Evolutionary conservation across 2,797 vertebrate species (phyloP), one percentile per base, ranked within the genome.

Genomic region (Varecia variegata): DNA sequence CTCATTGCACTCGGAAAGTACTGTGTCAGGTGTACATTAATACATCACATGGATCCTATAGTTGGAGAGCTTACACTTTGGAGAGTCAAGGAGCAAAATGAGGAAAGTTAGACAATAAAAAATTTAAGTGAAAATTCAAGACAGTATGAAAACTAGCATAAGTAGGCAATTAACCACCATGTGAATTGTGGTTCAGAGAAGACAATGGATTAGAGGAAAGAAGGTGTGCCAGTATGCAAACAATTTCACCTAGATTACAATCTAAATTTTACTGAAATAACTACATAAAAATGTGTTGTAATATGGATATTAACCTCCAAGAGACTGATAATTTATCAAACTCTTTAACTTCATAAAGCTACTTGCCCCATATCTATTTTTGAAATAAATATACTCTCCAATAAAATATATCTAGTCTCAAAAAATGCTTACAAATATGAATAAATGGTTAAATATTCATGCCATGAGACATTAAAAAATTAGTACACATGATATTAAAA

Each of bases 371-470:
- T 0, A 45, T 77, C 35, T 84, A 58, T 50, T 83, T 92, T 60
- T 82, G 56, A 81, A 93, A 90, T 91, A 84, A 74, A 90, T 88
- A 35, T 21, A n/a, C 12, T 92, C 58, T 81, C 20, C 32, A 95
- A 56, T 71, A 73, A 38, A 60, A 83, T 45, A 38, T 32, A 82
- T 73, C 68, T 76, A 65, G 20, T 82, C 18, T 93, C 21, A 58
- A 82, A 89, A 89, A 60, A 52, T 60, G 73, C 76, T 65, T 65
- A 74, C 9, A 47, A 27, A 50, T 67, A 91, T 62, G 25, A 73
- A 32, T 68, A 73, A 86, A 77, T 84, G 3, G 50, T 43, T 79
- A 54, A 84, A 52, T 92, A 95, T 38, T 56, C 84, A 89, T 88
- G 25, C 30, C 56, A 80, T 3, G 2, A 35, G 21, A 93, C 25